A percentile compares a stretch with the other conserved stretches of the same genome.
Evolutionary conservation across 2,797 vertebrate genomes (phyloP).

Genomic region (Acrocephalus scirpaceus): DNA sequence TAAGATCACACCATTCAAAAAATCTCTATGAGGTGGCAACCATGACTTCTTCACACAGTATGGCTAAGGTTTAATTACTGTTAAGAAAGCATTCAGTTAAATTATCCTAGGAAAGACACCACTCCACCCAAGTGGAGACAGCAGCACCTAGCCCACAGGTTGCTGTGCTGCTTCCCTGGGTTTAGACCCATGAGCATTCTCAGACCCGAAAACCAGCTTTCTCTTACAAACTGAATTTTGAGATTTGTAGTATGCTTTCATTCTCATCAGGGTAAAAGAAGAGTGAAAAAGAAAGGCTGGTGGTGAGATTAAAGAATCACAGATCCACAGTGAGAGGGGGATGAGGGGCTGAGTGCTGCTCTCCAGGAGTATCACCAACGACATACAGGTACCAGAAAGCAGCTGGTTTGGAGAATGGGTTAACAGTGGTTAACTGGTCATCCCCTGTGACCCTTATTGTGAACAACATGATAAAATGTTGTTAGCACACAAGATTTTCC

Average conservation of each 20-base stretch:
- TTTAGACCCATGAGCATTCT: not conserved
- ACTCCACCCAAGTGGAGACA: not conserved
- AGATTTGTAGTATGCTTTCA: not conserved
- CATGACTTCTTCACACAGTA: not conserved
- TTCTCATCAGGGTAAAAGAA: not conserved
- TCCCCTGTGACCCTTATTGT: not conserved
- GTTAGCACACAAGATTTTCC: not conserved
- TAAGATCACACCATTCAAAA: not conserved
- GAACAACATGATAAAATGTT: not conserved
- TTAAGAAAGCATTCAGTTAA: not conserved
- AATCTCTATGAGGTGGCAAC: not conserved
- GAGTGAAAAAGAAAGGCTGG: not conserved
- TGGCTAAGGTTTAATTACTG: not conserved
- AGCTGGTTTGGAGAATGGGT: not conserved
- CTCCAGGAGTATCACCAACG: not conserved
- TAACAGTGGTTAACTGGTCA: not conserved
- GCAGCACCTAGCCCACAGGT: too few relatives aligned
- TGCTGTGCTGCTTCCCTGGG: not conserved
- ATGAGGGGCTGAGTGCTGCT: not conserved
- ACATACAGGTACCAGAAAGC: not conserved
- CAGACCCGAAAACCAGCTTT: rapidly evolving
- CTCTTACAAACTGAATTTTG: not conserved
- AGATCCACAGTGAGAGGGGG: not conserved
- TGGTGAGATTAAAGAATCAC: not conserved
- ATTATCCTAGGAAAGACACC: not conserved